Conservation (phyloP, 2,113 vertebrate genomes). For the Taurulus bubalis region DNA sequence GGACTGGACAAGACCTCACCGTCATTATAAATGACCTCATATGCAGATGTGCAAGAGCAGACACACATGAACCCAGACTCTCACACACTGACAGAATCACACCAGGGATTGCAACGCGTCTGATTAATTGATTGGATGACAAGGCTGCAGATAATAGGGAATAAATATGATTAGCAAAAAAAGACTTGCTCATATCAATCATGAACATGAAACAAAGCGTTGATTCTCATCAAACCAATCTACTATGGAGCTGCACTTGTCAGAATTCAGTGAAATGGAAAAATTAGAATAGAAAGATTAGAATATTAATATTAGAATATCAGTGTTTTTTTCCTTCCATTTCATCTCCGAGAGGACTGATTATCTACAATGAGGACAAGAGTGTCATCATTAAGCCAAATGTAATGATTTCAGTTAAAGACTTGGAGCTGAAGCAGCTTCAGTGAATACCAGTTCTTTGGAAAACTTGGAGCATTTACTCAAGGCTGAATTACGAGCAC, state of each 20-base stretch:
- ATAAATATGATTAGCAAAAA: conserved; percentile 51
- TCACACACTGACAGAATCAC: conserved; percentile 1
- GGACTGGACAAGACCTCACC: conserved; percentile 16
- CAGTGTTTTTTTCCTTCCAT: conserved; percentile 5
- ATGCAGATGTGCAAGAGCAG: conserved; percentile 1
- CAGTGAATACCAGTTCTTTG: neutral
- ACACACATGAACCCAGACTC: neutral
- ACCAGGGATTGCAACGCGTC: conserved; percentile 22
- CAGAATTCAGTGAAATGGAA: conserved; percentile 35
- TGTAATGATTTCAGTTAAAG: neutral
- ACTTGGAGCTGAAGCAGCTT: neutral
- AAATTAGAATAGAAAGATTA: neutral
- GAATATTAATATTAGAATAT: conserved; percentile 34
- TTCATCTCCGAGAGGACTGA: conserved; percentile 4
- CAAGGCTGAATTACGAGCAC: neutral
- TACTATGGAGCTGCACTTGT: conserved; percentile 28
- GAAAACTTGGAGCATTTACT: neutral
- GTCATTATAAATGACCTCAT: conserved; percentile 20
- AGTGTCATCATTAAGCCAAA: neutral
- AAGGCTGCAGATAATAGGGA: conserved; percentile 38
- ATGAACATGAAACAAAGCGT: conserved; percentile 50
- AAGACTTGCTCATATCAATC: conserved; percentile 38
- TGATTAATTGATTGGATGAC: conserved; percentile 41
- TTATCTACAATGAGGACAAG: neutral
- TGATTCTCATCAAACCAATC: conserved; percentile 51